Percentiles rank a stretch among this genome's conserved stretches.
phyloP scores from a whole-genome alignment of 37 sponge, comb jelly and placozoan species.

The Halichondria panicea region DNA sequence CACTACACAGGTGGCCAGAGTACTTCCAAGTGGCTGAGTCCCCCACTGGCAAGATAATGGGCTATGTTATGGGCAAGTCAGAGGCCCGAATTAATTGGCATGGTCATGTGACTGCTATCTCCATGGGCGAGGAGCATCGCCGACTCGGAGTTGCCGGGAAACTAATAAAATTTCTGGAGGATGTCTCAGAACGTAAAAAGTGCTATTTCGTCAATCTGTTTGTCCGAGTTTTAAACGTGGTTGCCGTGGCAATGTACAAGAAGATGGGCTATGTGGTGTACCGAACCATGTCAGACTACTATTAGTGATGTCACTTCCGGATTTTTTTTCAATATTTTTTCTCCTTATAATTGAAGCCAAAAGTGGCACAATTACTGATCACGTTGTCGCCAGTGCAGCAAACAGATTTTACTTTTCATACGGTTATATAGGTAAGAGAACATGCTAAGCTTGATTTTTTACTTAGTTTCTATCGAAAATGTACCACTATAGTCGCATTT shows the following conservation, averaged over 20 bases:
- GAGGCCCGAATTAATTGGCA: slow-evolving; percentile 90
- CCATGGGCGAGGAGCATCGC: slow-evolving; percentile 83
- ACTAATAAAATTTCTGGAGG: slow-evolving; percentile 88
- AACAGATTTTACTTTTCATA: too few species aligned
- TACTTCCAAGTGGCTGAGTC: slow-evolving; percentile 89
- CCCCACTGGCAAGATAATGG: slow-evolving; percentile 91
- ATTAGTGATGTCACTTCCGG: too few species aligned
- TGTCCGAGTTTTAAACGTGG: slow-evolving; percentile 90
- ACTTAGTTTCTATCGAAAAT: too few species aligned
- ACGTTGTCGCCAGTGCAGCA: too few species aligned
- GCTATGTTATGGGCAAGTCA: slow-evolving; percentile 93
- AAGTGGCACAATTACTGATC: too few species aligned
- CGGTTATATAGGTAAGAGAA: too few species aligned
- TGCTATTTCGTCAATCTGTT: slow-evolving; percentile 96
- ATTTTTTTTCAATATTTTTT: too few species aligned
- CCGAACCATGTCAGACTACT: slow-evolving; percentile 81
- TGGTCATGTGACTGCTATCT: slow-evolving; percentile 97
- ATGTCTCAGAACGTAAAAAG: slow-evolving; percentile 85
- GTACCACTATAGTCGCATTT: too few species aligned
- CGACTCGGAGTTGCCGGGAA: slow-evolving; percentile 86
- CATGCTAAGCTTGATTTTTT: too few species aligned
- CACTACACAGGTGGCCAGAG: slow-evolving; percentile 84
- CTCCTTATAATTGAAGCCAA: too few species aligned
- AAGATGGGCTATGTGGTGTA: slow-evolving; percentile 90
- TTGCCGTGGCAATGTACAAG: slow-evolving; percentile 93